These are phyloP conservation scores for Hemiscyllium ocellatum DNA, from an alignment of 2,113 vertebrate species.

Conservation along the genomic window DNA sequence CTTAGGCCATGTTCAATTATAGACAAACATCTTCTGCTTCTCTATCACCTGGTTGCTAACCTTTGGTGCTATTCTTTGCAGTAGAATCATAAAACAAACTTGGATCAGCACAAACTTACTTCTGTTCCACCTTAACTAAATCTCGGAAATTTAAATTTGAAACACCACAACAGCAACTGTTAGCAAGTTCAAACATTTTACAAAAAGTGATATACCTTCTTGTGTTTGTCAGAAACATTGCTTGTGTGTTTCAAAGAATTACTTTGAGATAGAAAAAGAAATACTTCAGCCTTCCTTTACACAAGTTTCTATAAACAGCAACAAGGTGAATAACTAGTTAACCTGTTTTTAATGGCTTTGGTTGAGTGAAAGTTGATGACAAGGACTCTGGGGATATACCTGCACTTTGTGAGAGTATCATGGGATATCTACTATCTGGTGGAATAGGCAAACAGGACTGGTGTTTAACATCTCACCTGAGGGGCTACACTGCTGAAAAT, in stretches of 20 bases:
- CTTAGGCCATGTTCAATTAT: neutral
- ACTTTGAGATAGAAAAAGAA: neutral
- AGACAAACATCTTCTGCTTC: neutral
- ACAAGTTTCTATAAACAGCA: neutral
- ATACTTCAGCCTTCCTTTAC: neutral
- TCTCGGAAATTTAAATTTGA: neutral
- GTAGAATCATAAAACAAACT: neutral
- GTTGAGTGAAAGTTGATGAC: neutral
- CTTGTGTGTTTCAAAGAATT: neutral
- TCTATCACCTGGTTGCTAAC: neutral
- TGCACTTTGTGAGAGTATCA: neutral
- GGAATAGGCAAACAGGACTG: neutral
- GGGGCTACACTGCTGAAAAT: neutral
- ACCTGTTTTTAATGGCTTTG: neutral
- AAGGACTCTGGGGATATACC: neutral
- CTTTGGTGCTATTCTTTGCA: neutral
- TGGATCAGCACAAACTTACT: neutral
- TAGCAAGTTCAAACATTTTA: neutral
- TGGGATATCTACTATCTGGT: neutral
- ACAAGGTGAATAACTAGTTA: neutral
- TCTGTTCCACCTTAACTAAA: neutral
- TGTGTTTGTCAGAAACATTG: neutral
- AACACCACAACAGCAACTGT: neutral
- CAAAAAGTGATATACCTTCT: neutral
- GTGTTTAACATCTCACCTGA: neutral